phyloP scores from a whole-genome alignment of 2,113 vertebrate species.

The Drymodes brunneopygia region DNA sequence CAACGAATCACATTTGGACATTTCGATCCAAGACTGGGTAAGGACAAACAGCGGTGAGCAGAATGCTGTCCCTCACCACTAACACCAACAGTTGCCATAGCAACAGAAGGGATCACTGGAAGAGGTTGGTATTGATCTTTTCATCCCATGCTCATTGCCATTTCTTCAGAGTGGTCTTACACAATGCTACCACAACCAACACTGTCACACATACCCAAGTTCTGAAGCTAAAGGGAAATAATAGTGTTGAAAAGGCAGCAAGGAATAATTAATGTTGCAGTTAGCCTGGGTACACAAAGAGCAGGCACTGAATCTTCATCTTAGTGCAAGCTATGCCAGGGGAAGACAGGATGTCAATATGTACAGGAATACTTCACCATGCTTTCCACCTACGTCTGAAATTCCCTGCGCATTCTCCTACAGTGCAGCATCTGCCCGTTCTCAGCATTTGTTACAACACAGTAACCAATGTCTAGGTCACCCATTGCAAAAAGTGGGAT shows the following conservation, averaged over 20 bases:
- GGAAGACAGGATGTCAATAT: background rate
- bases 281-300: background rate
- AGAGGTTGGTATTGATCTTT: slow-evolving; percentile 16
- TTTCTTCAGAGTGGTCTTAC: background rate
- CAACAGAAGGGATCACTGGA: background rate
- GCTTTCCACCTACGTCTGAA: background rate
- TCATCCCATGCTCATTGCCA: background rate
- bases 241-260: background rate
- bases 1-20: background rate
- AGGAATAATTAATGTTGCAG: background rate
- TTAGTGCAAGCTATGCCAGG: background rate
- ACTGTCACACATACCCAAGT: background rate
- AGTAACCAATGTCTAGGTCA: background rate
- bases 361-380: background rate
- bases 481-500: background rate
- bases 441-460: background rate
- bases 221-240: background rate
- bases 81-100: slow-evolving; percentile 15
- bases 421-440: background rate
- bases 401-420: background rate
- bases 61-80: background rate
- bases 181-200: background rate
- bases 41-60: slow-evolving; percentile 56
- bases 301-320: background rate
- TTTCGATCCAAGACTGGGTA: background rate